These are phyloP conservation scores for Fistularia commersonii DNA, from an alignment of 2,797 vertebrate genomes.

Conservation along the genomic window DNA sequence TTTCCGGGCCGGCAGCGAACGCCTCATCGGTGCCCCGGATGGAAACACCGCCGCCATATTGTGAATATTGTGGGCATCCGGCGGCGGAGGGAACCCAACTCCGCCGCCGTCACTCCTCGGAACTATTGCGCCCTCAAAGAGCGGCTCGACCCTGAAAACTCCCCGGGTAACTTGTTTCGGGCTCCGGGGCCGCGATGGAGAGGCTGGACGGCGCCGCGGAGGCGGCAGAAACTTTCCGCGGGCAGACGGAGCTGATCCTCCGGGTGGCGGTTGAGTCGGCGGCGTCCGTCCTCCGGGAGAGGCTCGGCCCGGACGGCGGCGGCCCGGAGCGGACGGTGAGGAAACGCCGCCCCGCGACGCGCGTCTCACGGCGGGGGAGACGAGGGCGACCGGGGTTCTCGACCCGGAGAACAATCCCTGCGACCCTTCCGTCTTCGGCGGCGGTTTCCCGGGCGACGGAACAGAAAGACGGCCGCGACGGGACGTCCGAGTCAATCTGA, in stretches of 20 bases:
- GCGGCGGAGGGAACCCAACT: too few relatives aligned
- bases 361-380: too few relatives aligned
- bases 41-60: slow-evolving; percentile 20
- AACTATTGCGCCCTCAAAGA: too few relatives aligned
- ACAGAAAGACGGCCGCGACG: not conserved
- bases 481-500: too few relatives aligned
- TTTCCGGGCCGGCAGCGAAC: not conserved
- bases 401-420: slow-evolving; percentile 16
- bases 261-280: slow-evolving; percentile 36
- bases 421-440: slow-evolving; percentile 36
- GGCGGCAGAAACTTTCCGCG: slow-evolving; percentile 28
- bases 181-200: slow-evolving; percentile 3
- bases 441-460: not conserved
- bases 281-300: slow-evolving; percentile 1
- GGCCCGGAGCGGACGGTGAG: slow-evolving; percentile 22
- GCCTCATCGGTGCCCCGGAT: slow-evolving; percentile 10
- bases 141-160: not conserved
- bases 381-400: too few relatives aligned
- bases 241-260: slow-evolving; percentile 46
- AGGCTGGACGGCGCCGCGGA: not conserved
- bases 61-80: slow-evolving; percentile 10
- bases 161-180: too few relatives aligned
- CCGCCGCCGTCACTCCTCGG: too few relatives aligned
- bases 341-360: too few relatives aligned
- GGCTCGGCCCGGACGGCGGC: not conserved